Conservation (phyloP, 2,888 invertebrate species). For the Caenorhabditis wallacei region DNA sequence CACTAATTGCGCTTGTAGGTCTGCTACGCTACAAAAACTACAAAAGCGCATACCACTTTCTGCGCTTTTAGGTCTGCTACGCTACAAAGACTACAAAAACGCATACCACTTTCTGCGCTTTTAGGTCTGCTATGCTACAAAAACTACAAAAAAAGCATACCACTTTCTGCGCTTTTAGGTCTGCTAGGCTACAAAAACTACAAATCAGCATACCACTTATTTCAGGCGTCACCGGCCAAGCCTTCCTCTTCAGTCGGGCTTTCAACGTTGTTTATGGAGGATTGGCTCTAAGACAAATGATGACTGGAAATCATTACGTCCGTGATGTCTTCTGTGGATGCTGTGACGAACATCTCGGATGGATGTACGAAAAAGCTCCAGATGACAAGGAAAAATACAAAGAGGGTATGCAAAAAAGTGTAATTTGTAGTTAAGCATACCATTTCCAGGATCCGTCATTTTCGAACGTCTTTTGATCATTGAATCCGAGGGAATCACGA, state of each 20-base stretch:
- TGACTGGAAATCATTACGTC: constrained; percentile 88
- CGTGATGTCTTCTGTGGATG: constrained; percentile 49
- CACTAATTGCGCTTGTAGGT: too few relatives aligned
- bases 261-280: background rate
- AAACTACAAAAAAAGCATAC: too few relatives aligned
- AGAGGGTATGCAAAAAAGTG: constrained; percentile 86
- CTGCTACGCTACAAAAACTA: too few relatives aligned
- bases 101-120: background rate
- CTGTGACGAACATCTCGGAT: constrained; percentile 81
- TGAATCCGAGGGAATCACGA: constrained; percentile 60
- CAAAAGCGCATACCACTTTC: too few relatives aligned
- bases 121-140: too few relatives aligned
- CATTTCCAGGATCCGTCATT: constrained; percentile 64
- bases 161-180: too few relatives aligned
- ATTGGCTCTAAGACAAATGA: constrained; percentile 89
- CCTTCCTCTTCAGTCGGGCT: background rate
- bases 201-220: background rate
- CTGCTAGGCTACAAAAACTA: too few relatives aligned
- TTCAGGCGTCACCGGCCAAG: constrained; percentile 15
- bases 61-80: too few relatives aligned
- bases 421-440: background rate
- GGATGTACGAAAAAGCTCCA: constrained; percentile 98
- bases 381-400: constrained; percentile 93
- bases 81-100: too few relatives aligned
- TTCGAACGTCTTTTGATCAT: constrained; percentile 68